A percentile compares a stretch with the other conserved stretches of the same genome.
Conservation (phyloP, 2,113 vertebrate genomes). For the Oncorhynchus clarkii region DNA sequence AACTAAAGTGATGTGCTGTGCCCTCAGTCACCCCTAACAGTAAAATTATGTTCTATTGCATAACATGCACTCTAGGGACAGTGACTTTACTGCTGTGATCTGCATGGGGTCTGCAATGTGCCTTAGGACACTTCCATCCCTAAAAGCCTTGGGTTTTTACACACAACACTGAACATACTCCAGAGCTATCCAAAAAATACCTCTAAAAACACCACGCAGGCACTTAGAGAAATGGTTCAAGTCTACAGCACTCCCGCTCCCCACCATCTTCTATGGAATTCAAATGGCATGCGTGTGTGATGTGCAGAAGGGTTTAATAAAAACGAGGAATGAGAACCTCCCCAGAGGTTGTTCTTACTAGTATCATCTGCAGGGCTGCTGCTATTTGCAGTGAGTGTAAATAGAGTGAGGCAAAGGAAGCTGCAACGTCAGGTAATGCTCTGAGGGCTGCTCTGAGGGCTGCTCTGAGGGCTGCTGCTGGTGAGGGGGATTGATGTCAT, state of each 20-base stretch:
- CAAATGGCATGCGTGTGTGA: conserved; percentile 1
- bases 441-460: not conserved
- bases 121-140: not conserved
- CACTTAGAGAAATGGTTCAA: no score
- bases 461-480: not conserved
- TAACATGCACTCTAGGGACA: not conserved
- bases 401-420: conserved; percentile 14
- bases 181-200: not conserved
- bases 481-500: conserved; percentile 9
- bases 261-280: conserved; percentile 10
- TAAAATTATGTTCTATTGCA: not conserved
- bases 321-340: conserved; percentile 23
- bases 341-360: conserved; percentile 19
- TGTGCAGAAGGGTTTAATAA: conserved; percentile 33
- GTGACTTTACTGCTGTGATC: not conserved
- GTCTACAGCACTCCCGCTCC: not conserved
- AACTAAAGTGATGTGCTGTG: not conserved
- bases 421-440: conserved; percentile 19
- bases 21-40: not conserved
- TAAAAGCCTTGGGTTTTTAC: conserved; percentile 2
- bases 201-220: not conserved
- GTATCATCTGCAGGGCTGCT: conserved; percentile 12
- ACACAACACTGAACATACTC: conserved; percentile 4
- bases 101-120: not conserved
- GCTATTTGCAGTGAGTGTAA: conserved; percentile 32